Base-by-base conservation (phyloP, 2,888 invertebrate genomes). In the Teleogryllus oceanicus region DNA sequence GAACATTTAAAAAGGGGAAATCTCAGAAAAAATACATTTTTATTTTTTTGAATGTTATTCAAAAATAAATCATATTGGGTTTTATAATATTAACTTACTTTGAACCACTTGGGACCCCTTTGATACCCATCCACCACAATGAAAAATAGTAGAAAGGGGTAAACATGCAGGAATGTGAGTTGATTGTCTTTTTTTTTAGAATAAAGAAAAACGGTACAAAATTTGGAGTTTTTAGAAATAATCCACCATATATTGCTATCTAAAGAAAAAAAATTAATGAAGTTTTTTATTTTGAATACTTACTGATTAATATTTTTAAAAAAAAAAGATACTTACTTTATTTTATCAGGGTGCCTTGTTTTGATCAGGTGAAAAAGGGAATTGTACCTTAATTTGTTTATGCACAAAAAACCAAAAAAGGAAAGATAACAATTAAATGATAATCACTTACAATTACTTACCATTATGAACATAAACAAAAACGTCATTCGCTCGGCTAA, bases 161-260 rank as follows among this genome's bases (percentile, higher is more conserved):
- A 98, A 1, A 98, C 94, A 85, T 98, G 97, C 11, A 98, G 90
- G 88, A 97, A 96, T n/a, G 96, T 95, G 83, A 98, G 88, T 87
- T 98, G 98, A 84, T 93, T 93, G 80, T 94, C 93, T 87, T 98
- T 98, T 88, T 97, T 97, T 81, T 90, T 83, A 97, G 87, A 83
- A 98, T 95, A 86, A 98, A 97, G 90, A 98, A 97, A 85, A 96
- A 91, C 0, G 97, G 86, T 98, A 84, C 94, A 92, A 86, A 98
- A 95, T 87, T 98, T 97, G 88, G 51, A 96, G 91, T 87, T 98
- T 98, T 51, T 97, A 97, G 86, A 97, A 93, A 88, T 96, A 98
- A 86, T 97, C 95, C 95, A 96, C 97, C 97, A 97, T 18, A 97
- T 93, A 93, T 92, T 2, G 96, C 94, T 88, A 98, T 95, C 96